Evolutionary conservation across 2,888 invertebrate species (phyloP).

Genomic region (Muschampia plurimacula): DNA sequence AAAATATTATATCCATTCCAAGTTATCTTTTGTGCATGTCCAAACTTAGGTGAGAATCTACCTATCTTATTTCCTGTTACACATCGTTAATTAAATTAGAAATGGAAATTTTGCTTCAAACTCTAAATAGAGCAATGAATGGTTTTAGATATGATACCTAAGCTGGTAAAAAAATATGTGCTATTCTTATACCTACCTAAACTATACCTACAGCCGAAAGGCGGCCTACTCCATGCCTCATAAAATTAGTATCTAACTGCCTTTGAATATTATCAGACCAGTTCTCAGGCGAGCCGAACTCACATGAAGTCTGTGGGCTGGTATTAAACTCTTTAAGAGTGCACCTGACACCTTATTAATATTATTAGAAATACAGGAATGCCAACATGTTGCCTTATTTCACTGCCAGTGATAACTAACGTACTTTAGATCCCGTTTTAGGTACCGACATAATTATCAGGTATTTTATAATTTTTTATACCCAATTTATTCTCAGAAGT

Average conservation of each 20-base stretch:
- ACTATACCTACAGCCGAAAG: slow-evolving; percentile 54
- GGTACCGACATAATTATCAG: slow-evolving; percentile 45
- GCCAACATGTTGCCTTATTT: slow-evolving; percentile 50
- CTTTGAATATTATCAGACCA: slow-evolving; percentile 71
- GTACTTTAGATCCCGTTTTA: slow-evolving; percentile 40
- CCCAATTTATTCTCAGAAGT: slow-evolving; percentile 45
- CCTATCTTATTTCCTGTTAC: no score
- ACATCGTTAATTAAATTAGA: no score
- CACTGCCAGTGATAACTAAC: slow-evolving; percentile 28
- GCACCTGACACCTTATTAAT: slow-evolving; percentile 70
- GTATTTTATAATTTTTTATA: slow-evolving; percentile 47
- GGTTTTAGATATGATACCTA: not conserved
- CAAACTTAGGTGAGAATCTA: no score
- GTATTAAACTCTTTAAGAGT: slow-evolving; percentile 62
- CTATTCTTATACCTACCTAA: slow-evolving; percentile 48
- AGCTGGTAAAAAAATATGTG: slow-evolving; percentile 46
- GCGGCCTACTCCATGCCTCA: slow-evolving; percentile 71
- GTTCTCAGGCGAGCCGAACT: slow-evolving; percentile 64
- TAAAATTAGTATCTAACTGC: slow-evolving; percentile 81
- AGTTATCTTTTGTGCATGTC: no score
- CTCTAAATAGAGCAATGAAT: no score
- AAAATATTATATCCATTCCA: no score
- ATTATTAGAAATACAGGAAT: slow-evolving; percentile 59
- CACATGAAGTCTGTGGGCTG: slow-evolving; percentile 68
- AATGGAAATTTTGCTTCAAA: no score